These are phyloP conservation scores for Urocynchramus pylzowi DNA, from an alignment of 2,113 vertebrate species.

Conservation along the genomic window DNA sequence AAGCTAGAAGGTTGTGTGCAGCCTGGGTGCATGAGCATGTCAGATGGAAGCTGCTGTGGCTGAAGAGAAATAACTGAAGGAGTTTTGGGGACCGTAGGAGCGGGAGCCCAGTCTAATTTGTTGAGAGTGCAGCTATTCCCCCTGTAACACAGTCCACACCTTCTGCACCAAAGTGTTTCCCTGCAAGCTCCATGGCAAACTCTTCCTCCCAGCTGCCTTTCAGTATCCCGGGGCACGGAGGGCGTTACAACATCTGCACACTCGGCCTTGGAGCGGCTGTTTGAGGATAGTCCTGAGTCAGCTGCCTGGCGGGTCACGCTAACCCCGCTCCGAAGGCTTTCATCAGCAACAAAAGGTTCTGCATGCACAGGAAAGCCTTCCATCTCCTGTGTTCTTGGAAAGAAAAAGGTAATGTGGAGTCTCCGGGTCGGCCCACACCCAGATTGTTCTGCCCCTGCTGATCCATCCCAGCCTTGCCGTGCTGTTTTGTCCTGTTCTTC, in stretches of 20 bases:
- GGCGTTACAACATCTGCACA: not conserved
- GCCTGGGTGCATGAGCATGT: not conserved
- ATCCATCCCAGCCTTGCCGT: not conserved
- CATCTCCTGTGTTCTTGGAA: not conserved
- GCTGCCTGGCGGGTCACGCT: not conserved
- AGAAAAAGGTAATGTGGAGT: not conserved
- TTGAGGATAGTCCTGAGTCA: not conserved
- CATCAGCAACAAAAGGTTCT: not conserved
- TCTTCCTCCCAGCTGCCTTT: not conserved
- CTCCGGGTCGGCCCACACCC: not conserved
- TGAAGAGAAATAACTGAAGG: not conserved
- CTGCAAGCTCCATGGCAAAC: not conserved
- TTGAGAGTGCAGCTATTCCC: not conserved
- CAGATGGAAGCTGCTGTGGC: not conserved
- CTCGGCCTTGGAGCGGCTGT: not conserved
- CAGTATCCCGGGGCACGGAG: not conserved
- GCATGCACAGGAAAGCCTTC: not conserved
- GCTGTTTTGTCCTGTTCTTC: not conserved
- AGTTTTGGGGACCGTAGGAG: not conserved
- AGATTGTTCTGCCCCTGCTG: not conserved
- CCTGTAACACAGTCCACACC: not conserved
- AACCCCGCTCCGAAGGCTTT: rapidly evolving
- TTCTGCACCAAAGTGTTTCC: not conserved
- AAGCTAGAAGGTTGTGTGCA: not conserved
- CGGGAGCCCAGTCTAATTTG: rapidly evolving